Conservation (phyloP, 2,888 invertebrate genomes). For the Aproaerema taeniolella region DNA sequence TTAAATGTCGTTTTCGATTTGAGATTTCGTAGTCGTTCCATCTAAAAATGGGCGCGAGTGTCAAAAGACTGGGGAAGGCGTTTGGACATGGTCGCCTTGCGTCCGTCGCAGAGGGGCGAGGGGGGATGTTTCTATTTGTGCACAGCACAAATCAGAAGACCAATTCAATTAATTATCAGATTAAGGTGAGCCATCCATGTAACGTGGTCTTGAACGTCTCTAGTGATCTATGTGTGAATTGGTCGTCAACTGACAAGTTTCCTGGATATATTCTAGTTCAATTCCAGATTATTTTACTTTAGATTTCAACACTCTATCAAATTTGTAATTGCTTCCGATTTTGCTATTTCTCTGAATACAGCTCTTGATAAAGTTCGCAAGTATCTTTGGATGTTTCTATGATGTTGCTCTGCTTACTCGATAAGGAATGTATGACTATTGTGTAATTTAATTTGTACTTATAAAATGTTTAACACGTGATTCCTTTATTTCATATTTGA, state of each 20-base stretch:
- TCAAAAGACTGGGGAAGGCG: constrained; percentile 71
- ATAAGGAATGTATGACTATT: too few species aligned
- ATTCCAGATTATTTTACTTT: neutral
- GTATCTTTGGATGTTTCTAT: too few species aligned
- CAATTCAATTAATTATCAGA: constrained; percentile 76
- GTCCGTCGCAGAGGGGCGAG: constrained; percentile 37
- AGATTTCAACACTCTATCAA: neutral
- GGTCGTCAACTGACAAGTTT: constrained; percentile 34
- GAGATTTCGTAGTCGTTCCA: constrained; percentile 64
- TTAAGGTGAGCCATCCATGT: constrained; percentile 71
- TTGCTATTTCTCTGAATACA: too few species aligned
- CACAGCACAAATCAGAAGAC: constrained; percentile 72
- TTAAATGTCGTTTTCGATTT: constrained; percentile 39
- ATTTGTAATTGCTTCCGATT: neutral
- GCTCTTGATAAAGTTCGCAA: too few species aligned
- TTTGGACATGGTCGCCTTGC: constrained; percentile 39
- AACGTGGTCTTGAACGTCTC: constrained; percentile 54
- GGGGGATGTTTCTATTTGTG: constrained; percentile 63
- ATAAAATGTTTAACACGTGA: too few species aligned
- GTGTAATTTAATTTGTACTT: too few species aligned
- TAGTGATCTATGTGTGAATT: constrained; percentile 42
- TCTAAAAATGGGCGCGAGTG: constrained; percentile 74
- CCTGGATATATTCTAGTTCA: constrained; percentile 4
- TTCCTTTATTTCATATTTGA: too few species aligned
- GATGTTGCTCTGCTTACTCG: too few species aligned